phyloP scores from a whole-genome alignment of 1,140 invertebrate genomes.

The Yoshiicerus persimilis region DNA sequence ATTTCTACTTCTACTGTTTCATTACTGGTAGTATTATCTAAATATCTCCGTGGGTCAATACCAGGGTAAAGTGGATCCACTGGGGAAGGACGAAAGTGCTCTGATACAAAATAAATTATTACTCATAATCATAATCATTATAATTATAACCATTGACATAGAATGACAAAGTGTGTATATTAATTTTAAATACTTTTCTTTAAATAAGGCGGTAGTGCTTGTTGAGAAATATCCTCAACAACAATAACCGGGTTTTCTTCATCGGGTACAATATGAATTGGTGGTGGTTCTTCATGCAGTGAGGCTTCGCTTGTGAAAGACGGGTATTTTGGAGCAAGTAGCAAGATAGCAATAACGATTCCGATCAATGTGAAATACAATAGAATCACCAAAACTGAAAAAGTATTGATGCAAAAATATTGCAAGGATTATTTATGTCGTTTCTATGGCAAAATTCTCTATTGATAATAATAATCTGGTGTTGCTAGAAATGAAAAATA shows the following conservation, averaged over 20 bases:
- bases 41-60: not conserved
- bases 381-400: slow-evolving; percentile 10
- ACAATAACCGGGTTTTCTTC: not conserved
- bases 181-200: not conserved
- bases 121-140: not conserved
- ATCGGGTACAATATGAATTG: not conserved
- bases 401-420: not conserved
- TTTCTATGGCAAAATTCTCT: no score
- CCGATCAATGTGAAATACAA: slow-evolving; percentile 33
- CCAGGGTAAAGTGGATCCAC: not conserved
- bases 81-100: slow-evolving; percentile 4
- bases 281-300: not conserved
- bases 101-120: not conserved
- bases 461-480: no score
- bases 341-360: slow-evolving; percentile 17
- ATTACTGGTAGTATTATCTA: not conserved
- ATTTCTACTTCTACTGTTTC: not conserved
- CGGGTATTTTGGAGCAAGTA: slow-evolving; percentile 24
- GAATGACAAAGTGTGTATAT: no score
- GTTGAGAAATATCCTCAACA: no score
- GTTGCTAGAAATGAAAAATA: not conserved
- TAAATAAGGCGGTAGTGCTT: not conserved
- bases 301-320: not conserved
- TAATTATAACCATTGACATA: no score
- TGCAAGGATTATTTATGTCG: no score